A percentile compares a stretch with the other conserved stretches of the same genome.
phyloP scores from a whole-genome alignment of 2,113 vertebrate species.

The Mastomys natalensis region DNA sequence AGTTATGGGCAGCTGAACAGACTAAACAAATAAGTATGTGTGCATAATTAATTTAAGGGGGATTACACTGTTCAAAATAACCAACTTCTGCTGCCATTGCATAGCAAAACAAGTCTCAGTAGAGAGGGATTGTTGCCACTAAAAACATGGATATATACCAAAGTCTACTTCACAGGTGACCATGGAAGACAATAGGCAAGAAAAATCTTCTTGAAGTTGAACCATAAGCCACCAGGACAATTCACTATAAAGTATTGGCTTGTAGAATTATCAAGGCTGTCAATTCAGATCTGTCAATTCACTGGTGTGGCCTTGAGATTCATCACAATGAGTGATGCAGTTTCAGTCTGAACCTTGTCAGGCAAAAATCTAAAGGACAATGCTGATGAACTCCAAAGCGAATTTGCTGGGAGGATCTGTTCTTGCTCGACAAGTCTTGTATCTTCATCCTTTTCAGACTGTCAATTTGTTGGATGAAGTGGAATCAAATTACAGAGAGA shows the following conservation, averaged over 20 bases:
- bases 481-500: neutral
- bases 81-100: neutral
- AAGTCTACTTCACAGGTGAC: neutral
- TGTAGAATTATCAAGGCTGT: too few relatives aligned
- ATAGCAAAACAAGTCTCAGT: neutral
- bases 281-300: too few relatives aligned
- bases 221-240: neutral
- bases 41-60: neutral
- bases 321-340: neutral
- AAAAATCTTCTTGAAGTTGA: neutral
- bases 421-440: neutral
- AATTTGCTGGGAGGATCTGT: neutral
- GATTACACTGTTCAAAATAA: neutral
- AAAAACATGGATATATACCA: neutral
- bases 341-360: neutral
- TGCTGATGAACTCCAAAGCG: neutral
- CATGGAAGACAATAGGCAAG: neutral
- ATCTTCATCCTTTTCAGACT: neutral
- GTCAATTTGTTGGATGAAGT: neutral
- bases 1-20: neutral
- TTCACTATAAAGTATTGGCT: neutral
- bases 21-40: neutral
- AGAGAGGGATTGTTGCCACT: neutral
- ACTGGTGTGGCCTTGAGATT: neutral
- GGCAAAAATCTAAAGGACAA: too few relatives aligned